Percentiles rank a stretch among this genome's conserved stretches.
Evolutionary conservation across 2,888 invertebrate genomes (phyloP).

Genomic region (Aphodius granarius): DNA sequence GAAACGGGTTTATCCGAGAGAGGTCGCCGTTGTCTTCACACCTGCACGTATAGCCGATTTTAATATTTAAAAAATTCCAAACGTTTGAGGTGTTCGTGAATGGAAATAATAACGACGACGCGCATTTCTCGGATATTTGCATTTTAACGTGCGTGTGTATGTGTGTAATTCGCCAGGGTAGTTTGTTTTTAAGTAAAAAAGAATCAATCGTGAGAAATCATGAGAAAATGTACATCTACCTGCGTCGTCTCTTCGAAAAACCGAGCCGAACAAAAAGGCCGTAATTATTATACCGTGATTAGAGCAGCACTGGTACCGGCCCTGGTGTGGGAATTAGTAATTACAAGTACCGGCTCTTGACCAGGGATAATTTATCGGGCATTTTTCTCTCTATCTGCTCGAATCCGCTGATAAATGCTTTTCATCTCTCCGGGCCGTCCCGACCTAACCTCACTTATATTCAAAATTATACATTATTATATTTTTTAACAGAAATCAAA

Average conservation of each 20-base stretch:
- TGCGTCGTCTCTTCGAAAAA: conserved; percentile 44
- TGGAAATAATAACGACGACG: conserved; percentile 11
- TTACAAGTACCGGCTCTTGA: conserved; percentile 50
- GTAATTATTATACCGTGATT: conserved; percentile 53
- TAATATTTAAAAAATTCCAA: conserved; percentile 23
- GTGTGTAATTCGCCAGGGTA: not conserved
- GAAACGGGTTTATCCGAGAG: conserved; percentile 23
- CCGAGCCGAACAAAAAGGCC: conserved; percentile 51
- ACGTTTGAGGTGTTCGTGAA: conserved; percentile 9
- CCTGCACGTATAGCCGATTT: conserved; percentile 21
- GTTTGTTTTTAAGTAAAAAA: conserved; percentile 27
- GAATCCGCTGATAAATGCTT: conserved; percentile 27
- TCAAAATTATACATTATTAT: conserved; percentile 54
- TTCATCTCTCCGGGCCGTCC: conserved; percentile 32
- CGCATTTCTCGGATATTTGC: conserved; percentile 6
- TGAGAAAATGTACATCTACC: conserved; percentile 49
- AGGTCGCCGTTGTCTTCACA: conserved; percentile 20
- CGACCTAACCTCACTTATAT: conserved; percentile 49
- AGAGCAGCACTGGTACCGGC: conserved; percentile 43
- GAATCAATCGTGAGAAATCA: conserved; percentile 50
- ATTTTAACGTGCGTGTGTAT: not conserved
- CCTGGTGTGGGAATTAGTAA: conserved; percentile 53
- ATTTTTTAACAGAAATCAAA: conserved; percentile 38
- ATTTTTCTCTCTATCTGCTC: conserved; percentile 28
- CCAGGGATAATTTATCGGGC: conserved; percentile 41